Conservation (phyloP, 2,888 invertebrate species). For the Microplitis manilae region DNA sequence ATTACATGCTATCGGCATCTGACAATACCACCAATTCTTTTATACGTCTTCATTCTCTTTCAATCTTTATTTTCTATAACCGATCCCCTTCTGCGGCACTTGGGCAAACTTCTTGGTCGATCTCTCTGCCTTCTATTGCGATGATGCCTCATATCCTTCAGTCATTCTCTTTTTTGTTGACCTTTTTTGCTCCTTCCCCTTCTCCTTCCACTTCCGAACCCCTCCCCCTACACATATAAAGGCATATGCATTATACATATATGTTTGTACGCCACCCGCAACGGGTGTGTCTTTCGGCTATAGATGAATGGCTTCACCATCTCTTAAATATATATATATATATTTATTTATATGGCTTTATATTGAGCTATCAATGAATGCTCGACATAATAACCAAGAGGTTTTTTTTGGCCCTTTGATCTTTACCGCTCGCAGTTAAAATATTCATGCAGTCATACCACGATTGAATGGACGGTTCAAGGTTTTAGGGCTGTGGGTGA, state of each 20-base stretch:
- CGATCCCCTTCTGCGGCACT: too few species aligned
- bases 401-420: conserved; percentile 15
- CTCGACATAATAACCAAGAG: conserved; percentile 8
- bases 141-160: neutral
- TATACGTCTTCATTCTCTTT: neutral
- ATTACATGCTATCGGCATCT: conserved; percentile 66
- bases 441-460: conserved; percentile 1
- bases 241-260: neutral
- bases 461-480: conserved; percentile 2
- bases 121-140: neutral
- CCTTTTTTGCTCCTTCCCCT: conserved; percentile 11
- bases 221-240: neutral
- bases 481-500: too few species aligned
- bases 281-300: conserved; percentile 7
- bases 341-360: neutral
- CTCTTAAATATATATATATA: neutral
- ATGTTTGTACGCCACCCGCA: neutral
- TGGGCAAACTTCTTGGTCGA: too few species aligned
- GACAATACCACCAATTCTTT: conserved; percentile 57
- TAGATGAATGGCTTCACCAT: conserved; percentile 17
- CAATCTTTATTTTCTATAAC: neutral
- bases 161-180: neutral
- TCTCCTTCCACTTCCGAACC: neutral
- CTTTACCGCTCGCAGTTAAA: conserved; percentile 7
- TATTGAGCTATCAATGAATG: conserved; percentile 1